These are phyloP conservation scores for Ceratotherium simum DNA, from an alignment of 2,113 vertebrate species.

Conservation along the genomic window DNA sequence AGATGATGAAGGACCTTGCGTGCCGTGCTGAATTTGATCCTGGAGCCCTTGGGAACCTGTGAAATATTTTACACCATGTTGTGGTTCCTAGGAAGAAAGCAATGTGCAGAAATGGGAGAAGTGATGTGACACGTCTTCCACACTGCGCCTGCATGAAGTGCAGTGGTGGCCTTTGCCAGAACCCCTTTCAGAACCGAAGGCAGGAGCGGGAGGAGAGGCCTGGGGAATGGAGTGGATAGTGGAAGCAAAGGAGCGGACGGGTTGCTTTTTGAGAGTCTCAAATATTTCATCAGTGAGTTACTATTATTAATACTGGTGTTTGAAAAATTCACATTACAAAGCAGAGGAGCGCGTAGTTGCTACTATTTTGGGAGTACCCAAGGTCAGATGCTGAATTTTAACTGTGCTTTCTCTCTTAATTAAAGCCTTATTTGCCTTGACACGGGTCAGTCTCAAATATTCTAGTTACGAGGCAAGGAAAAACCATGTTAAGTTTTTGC, in stretches of 20 bases:
- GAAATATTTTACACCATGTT: background rate
- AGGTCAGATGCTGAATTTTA: background rate
- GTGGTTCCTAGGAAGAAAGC: conserved; percentile 28
- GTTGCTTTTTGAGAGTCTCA: background rate
- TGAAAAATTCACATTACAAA: conserved; percentile 14
- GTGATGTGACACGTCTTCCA: background rate
- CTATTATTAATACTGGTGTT: background rate
- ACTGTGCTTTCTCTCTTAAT: background rate
- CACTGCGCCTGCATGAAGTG: background rate
- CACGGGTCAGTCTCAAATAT: background rate
- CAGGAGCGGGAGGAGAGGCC: background rate
- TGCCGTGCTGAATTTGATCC: background rate
- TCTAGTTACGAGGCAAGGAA: background rate
- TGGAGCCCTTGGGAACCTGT: background rate
- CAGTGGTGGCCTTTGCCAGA: background rate
- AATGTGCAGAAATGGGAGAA: background rate
- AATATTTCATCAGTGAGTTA: background rate
- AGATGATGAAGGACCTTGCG: background rate
- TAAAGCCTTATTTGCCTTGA: conserved; percentile 29
- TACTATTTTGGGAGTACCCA: background rate
- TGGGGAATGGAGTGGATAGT: background rate
- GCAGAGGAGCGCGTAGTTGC: background rate
- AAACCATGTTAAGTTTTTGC: background rate
- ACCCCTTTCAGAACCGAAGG: background rate
- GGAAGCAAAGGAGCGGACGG: background rate